Conservation (phyloP, 2,797 vertebrate genomes). For the Aeoliscus strigatus region DNA sequence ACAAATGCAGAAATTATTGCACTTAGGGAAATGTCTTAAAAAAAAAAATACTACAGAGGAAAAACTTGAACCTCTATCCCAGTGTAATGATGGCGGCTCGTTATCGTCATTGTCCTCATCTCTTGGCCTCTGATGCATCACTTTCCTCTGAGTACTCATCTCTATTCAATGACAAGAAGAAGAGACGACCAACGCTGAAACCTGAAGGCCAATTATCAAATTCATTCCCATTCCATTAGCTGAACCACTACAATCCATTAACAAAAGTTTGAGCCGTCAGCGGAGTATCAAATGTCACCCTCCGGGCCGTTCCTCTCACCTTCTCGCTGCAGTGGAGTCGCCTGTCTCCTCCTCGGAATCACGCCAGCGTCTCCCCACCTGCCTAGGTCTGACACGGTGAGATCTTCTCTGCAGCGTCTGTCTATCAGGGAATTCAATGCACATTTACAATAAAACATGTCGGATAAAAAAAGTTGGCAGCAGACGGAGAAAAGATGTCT, state of each 20-base stretch:
- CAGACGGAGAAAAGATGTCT: neutral
- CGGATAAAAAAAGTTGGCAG: neutral
- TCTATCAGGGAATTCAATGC: slow-evolving; percentile 40
- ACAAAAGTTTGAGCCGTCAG: too few relatives aligned
- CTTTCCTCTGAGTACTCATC: slow-evolving; percentile 51
- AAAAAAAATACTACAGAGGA: neutral
- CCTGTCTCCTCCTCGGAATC: slow-evolving; percentile 50
- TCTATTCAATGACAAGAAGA: slow-evolving; percentile 32
- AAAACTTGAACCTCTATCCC: slow-evolving; percentile 58
- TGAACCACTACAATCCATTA: too few relatives aligned
- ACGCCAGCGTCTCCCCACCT: slow-evolving; percentile 44
- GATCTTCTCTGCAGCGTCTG: slow-evolving; percentile 44
- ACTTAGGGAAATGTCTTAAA: neutral
- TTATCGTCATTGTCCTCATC: slow-evolving; percentile 51
- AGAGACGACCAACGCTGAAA: too few relatives aligned
- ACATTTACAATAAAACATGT: neutral
- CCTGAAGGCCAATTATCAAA: too few relatives aligned
- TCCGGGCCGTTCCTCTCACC: slow-evolving; percentile 50
- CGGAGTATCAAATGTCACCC: too few relatives aligned
- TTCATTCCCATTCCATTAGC: too few relatives aligned
- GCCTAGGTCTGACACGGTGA: slow-evolving; percentile 33
- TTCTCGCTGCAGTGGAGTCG: slow-evolving; percentile 49
- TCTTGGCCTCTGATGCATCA: slow-evolving; percentile 49
- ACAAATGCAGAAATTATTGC: neutral
- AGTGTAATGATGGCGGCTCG: slow-evolving; percentile 42